Conservation (phyloP, 2,113 vertebrate genomes). For the Albula goreensis region DNA sequence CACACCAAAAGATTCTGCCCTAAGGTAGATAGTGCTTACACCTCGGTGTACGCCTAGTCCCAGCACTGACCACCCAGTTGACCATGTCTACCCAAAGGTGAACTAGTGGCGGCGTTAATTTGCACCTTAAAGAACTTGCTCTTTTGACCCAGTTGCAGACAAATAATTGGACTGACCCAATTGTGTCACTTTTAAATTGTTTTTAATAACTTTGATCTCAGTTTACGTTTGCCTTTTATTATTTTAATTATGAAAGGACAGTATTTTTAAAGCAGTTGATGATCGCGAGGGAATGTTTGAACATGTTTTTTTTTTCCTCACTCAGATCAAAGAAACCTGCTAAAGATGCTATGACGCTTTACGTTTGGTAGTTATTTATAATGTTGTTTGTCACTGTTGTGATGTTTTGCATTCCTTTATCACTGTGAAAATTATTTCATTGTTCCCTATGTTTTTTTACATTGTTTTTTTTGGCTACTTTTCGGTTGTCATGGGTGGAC, state of each 20-base stretch:
- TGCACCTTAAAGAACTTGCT: neutral
- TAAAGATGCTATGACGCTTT: neutral
- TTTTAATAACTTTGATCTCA: neutral
- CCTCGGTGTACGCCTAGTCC: conserved; percentile 71
- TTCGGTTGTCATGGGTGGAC: neutral
- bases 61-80: conserved; percentile 37
- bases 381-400: neutral
- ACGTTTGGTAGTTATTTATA: neutral
- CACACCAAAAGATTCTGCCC: conserved; percentile 89
- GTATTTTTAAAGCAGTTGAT: neutral
- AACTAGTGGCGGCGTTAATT: neutral
- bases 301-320: neutral
- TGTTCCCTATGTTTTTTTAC: neutral
- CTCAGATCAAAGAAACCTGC: neutral
- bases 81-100: neutral
- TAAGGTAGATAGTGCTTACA: conserved; percentile 68
- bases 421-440: neutral
- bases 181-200: neutral
- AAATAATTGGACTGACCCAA: neutral
- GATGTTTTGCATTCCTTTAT: neutral
- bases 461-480: neutral
- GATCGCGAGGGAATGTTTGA: neutral
- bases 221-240: conserved; percentile 6
- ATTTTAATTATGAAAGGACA: neutral
- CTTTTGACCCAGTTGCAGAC: neutral